These are phyloP conservation scores for Echeneis naucrates DNA, from an alignment of 2,797 vertebrate species.

Conservation along the genomic window DNA sequence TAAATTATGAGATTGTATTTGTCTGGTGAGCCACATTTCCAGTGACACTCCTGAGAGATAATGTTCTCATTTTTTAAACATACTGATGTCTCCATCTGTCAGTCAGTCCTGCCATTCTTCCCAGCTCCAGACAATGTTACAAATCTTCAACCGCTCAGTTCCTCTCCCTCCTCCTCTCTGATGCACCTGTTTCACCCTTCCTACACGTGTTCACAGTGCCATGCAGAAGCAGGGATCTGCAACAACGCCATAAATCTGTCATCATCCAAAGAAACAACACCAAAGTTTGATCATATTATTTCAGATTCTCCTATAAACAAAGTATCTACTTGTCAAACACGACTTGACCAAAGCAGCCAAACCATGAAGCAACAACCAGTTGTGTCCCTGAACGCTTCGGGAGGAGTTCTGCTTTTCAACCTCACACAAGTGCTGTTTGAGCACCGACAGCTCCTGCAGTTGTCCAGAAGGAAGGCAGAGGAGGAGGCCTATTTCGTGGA, in stretches of 20 bases:
- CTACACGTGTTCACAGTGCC: constrained; percentile 51
- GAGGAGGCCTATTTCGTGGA: constrained; percentile 82
- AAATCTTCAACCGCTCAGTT: constrained; percentile 35
- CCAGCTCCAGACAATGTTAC: constrained; percentile 17
- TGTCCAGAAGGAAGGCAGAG: constrained; percentile 61
- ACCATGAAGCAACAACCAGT: constrained; percentile 51
- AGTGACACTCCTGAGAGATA: constrained; percentile 11
- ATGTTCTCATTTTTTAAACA: constrained; percentile 16
- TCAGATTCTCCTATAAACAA: constrained; percentile 32
- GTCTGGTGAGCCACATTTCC: constrained; percentile 48
- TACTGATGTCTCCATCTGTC: constrained; percentile 44
- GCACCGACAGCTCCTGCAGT: constrained; percentile 70
- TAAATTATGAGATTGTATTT: constrained; percentile 22
- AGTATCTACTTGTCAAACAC: constrained; percentile 25
- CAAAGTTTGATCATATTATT: constrained; percentile 2
- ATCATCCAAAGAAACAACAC: constrained; percentile 31
- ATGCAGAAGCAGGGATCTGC: constrained; percentile 35
- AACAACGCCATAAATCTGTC: constrained; percentile 40
- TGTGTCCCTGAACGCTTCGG: constrained; percentile 47
- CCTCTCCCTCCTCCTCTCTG: constrained; percentile 38
- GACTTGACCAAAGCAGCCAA: constrained; percentile 7
- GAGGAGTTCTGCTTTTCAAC: constrained; percentile 50
- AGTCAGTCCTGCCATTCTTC: constrained; percentile 6
- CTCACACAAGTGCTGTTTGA: constrained; percentile 50
- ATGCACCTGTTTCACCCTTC: constrained; percentile 30